Base-by-base conservation (phyloP, 2,797 vertebrate genomes). In the Nyctalus aviator region DNA sequence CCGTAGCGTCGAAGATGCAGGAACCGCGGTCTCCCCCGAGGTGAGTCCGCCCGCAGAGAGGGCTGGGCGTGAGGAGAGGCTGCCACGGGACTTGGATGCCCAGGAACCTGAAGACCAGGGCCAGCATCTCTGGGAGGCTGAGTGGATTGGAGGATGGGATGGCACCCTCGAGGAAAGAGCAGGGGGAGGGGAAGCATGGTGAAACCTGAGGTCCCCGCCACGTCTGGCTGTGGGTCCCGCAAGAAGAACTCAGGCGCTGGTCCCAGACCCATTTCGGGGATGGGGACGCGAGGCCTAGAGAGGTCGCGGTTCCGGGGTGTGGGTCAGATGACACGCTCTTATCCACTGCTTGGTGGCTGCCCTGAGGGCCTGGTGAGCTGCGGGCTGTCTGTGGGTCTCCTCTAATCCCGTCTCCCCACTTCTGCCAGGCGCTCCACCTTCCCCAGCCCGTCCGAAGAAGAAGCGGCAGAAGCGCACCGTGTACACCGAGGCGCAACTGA, bases 21-120 rank as follows among this genome's bases (percentile, higher is more conserved):
- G 32, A 30, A 0, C 35, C 69, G 0, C 1, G 3, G 30, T 30
- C 27, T 4, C 2, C 0, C 6, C 0, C 1, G 20, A n/a, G n/a
- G 94, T 93, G 71, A 78, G 64, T 44, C 5, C 1, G 12, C n/a
- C 6, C 1, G 0, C 2, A 0, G 53, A 27, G 55, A 77, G 48
- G n/a, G 6, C 0, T 1, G 5, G n/a, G 12, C 1, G 20, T 25
- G 5, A 13, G 57, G 23, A 59, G 10, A 27, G 57, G 11, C 10
- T 13, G 57, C 25, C 25, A 27, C 23, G 4, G 57, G 57, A 11
- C 25, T 59, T 27, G n/a, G n/a, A n/a, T n/a, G n/a, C n/a, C n/a
- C n/a, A n/a, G n/a, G n/a, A n/a, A n/a, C n/a, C n/a, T n/a, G n/a
- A n/a, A n/a, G 59, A 8, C 30, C 2, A 13, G 41, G 35, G 2